Evolutionary conservation across 2,113 vertebrate species (phyloP).

Genomic region (Pterocles orientalis): DNA sequence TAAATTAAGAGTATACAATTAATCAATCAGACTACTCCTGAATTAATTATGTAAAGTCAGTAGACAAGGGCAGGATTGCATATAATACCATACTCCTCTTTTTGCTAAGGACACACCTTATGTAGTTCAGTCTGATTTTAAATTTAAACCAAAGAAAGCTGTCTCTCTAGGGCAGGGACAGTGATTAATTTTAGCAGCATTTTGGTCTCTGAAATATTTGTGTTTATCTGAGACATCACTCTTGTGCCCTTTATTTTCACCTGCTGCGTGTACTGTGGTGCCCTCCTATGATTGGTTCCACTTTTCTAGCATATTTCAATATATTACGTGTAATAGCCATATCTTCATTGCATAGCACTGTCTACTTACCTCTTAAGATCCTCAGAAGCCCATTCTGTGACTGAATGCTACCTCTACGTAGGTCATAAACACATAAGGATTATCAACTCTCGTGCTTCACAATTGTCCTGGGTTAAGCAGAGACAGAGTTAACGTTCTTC

Average conservation of each 20-base stretch:
- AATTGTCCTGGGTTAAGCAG: not conserved
- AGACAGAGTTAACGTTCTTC: too few relatives aligned
- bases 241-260: not conserved
- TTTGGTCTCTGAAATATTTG: not conserved
- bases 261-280: not conserved
- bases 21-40: conserved; percentile 66
- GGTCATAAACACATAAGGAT: not conserved
- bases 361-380: not conserved
- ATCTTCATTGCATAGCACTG: not conserved
- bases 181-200: not conserved
- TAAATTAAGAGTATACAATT: conserved; percentile 69
- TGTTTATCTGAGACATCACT: not conserved
- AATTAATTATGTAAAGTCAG: conserved; percentile 68
- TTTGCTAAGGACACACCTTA: not conserved
- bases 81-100: not conserved
- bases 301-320: not conserved
- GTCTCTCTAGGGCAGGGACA: not conserved
- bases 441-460: not conserved
- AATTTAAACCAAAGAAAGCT: not conserved
- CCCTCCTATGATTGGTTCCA: not conserved
- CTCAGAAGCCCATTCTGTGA: not conserved
- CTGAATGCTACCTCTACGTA: not conserved
- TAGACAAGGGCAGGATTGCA: conserved; percentile 32
- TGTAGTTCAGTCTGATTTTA: not conserved
- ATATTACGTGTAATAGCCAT: not conserved